phyloP scores from a whole-genome alignment of 2,888 invertebrate genomes.

The Zeuzera pyrina region DNA sequence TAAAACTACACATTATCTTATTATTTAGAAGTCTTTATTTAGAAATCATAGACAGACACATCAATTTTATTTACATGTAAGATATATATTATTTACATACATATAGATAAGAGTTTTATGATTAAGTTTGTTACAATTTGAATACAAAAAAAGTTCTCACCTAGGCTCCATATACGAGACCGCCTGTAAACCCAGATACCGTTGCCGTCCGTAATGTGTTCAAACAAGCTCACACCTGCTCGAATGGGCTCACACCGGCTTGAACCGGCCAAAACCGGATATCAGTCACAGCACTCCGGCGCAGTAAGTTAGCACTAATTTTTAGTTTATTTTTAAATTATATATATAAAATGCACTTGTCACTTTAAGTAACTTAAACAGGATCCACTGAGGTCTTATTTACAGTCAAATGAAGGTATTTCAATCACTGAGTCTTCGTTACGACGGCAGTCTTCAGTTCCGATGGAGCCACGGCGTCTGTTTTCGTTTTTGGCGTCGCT shows the following conservation, averaged over 20 bases:
- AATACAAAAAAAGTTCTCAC: conserved; percentile 24
- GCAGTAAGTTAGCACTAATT: conserved; percentile 2
- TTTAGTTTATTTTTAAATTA: background rate
- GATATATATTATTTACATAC: too few relatives aligned
- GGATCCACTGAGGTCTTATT: conserved; percentile 3
- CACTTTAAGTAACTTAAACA: background rate
- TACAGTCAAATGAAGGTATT: background rate
- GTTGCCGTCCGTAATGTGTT: too few relatives aligned
- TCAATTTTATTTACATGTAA: too few relatives aligned
- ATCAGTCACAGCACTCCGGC: conserved; percentile 8
- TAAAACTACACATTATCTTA: background rate
- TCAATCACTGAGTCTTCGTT: conserved; percentile 40
- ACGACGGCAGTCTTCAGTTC: conserved; percentile 31
- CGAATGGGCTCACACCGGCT: too few relatives aligned
- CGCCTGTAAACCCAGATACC: conserved; percentile 33
- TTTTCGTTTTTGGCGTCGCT: conserved; percentile 49
- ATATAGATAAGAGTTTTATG: too few relatives aligned
- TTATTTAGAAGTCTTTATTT: background rate
- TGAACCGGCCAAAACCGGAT: too few relatives aligned
- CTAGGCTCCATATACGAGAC: conserved; percentile 37
- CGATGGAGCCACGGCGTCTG: conserved; percentile 26
- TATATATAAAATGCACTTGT: background rate
- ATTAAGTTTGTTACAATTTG: conserved; percentile 2
- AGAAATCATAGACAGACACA: background rate
- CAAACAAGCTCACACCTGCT: too few relatives aligned